Evolutionary conservation across 2,113 vertebrate genomes (phyloP).

Genomic region (Halcyon malimbica): DNA sequence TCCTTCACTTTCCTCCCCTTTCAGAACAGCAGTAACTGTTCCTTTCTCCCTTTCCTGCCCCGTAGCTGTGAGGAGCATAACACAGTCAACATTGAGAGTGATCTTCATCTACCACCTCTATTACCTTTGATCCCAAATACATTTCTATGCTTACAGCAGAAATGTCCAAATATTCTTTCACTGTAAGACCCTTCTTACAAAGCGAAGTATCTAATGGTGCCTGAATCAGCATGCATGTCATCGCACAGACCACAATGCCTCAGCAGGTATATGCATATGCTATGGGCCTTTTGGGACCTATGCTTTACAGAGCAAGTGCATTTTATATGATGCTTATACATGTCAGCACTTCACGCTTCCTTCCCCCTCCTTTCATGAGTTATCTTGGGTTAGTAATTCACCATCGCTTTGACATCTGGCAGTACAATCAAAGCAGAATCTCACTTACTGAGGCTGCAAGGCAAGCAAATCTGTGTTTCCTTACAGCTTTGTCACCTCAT

Average conservation of each 20-base stretch:
- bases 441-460: not conserved
- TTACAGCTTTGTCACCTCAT: conserved; percentile 20
- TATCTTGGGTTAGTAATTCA: not conserved
- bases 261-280: not conserved
- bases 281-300: not conserved
- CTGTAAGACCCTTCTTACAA: not conserved
- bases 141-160: not conserved
- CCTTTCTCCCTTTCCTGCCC: not conserved
- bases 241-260: not conserved
- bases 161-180: not conserved
- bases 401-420: conserved; percentile 30
- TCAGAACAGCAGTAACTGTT: not conserved
- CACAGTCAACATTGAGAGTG: not conserved
- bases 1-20: not conserved
- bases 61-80: not conserved
- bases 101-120: not conserved
- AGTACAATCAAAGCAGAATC: conserved; percentile 1
- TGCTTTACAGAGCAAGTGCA: not conserved
- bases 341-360: conserved; percentile 10
- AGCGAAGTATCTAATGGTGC: not conserved
- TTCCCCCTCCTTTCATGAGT: not conserved
- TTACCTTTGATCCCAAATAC: not conserved
- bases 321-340: not conserved
- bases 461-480: conserved; percentile 9
- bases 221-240: not conserved